Evolutionary conservation across 2,797 vertebrate genomes (phyloP).

Genomic region (Pachyuromys duprasi): DNA sequence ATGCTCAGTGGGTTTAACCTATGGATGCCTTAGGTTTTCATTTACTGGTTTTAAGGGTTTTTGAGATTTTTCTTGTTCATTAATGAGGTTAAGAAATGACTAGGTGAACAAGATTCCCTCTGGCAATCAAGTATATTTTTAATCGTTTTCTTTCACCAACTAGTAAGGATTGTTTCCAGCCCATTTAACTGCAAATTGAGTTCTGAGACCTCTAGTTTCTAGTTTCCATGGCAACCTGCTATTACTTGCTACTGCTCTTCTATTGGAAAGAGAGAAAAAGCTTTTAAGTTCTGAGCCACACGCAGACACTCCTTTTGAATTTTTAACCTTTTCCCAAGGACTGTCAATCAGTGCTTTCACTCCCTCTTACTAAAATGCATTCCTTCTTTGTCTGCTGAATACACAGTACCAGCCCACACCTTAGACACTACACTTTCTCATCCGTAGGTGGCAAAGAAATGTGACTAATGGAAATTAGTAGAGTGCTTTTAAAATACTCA

Average conservation of each 20-base stretch:
- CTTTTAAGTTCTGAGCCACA: conserved; percentile 86
- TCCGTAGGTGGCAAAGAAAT: conserved; percentile 48
- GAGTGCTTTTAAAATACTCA: conserved; percentile 63
- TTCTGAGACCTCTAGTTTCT: conserved; percentile 86
- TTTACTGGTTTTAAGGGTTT: conserved; percentile 13
- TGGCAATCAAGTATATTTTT: conserved; percentile 83
- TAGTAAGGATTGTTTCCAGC: conserved; percentile 87
- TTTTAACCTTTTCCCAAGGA: conserved; percentile 79
- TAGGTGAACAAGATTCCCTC: conserved; percentile 72
- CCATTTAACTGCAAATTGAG: conserved; percentile 89
- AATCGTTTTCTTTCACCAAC: conserved; percentile 81
- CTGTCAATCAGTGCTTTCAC: conserved; percentile 72
- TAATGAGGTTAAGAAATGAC: conserved; percentile 71
- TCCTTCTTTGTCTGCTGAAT: conserved; percentile 70
- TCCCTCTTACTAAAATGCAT: conserved; percentile 78
- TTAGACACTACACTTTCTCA: conserved; percentile 54
- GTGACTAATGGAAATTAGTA: conserved; percentile 62
- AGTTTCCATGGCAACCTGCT: conserved; percentile 88
- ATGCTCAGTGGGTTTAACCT: conserved; percentile 21
- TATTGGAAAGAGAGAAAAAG: conserved; percentile 84
- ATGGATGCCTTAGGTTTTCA: conserved; percentile 57
- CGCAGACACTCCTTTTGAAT: conserved; percentile 83
- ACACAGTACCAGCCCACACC: conserved; percentile 50
- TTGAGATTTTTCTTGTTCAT: conserved; percentile 52
- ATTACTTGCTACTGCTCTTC: conserved; percentile 85